Base-by-base conservation (phyloP, 1,140 invertebrate genomes). In the Drosophila orena region DNA sequence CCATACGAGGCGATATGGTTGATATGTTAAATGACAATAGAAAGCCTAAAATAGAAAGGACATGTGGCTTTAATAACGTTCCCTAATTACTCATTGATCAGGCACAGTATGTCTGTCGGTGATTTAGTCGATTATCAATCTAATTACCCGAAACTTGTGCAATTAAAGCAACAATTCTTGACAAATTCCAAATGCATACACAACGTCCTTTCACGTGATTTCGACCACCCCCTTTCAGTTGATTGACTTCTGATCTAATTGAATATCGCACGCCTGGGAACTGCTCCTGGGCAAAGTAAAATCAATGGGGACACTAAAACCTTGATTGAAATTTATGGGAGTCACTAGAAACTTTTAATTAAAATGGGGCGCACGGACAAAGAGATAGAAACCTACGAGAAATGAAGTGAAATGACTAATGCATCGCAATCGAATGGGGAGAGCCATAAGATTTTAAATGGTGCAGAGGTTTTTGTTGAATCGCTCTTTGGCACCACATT, bases 311-410 rank as follows among this genome's bases (percentile, higher is more conserved):
- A 58, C 57, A 43, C 66, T 68, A 20, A 55, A 60, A 68, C 46
- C 54, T 74, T 77, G 57, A 81, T 81, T 72, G 70, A 40, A 77
- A 80, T 80, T 80, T 60, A 81, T 80, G 59, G 57, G 46, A 59
- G 54, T 44, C 59, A 69, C 77, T 79, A 53, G 50, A 59, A 80
- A 62, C 69, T 59, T 75, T 80, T 80, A 80, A 80, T 80, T 80
- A 71, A 75, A 79, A 34, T 38, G 47, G 37, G 54, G 64, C 56
- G 38, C 37, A 74, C 52, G 56, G 35, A 59, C 54, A 55, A 27
- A 34, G 30, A 55, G 60, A 42, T 44, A 10, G 52, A 12, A 53
- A 37, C 15, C 38, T 40, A 38, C 15, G 38, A 38, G 30, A 60
- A 72, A 60, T 70, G 62, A 70, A 70, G 24, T 43, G 66, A 70